Percentiles rank a stretch among this genome's conserved stretches.
Evolutionary conservation across 1,140 invertebrate genomes (phyloP).

Genomic region (Asobara japonica): DNA sequence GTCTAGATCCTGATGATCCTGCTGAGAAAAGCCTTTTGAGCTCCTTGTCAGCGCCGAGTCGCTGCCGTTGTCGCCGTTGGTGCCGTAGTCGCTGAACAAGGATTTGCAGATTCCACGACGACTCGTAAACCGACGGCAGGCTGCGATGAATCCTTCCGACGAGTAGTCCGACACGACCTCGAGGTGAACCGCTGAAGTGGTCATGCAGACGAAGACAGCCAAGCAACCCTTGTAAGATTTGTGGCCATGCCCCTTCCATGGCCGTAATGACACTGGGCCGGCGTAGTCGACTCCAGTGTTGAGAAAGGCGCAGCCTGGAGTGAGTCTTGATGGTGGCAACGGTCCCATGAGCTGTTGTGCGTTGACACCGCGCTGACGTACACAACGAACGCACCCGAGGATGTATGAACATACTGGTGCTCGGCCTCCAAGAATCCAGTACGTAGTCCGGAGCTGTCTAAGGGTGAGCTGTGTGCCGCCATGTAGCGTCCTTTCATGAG

Average conservation of each 20-base stretch:
- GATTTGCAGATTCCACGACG: conserved; percentile 20
- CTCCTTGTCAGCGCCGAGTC: conserved; percentile 26
- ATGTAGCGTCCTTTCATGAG: conserved; percentile 48
- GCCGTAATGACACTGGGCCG: conserved; percentile 49
- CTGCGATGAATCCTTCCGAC: conserved; percentile 14
- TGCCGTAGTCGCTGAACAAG: conserved; percentile 39
- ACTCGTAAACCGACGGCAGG: conserved; percentile 32
- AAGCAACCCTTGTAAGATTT: conserved; percentile 27
- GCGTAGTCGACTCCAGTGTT: conserved; percentile 50
- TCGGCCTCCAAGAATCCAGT: conserved; percentile 42
- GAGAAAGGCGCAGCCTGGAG: conserved; percentile 44
- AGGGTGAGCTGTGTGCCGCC: conserved; percentile 44
- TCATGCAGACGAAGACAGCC: conserved; percentile 17
- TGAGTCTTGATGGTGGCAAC: conserved; percentile 47
- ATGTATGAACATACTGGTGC: conserved; percentile 26
- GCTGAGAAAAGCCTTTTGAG: conserved; percentile 21
- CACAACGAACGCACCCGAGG: conserved; percentile 38
- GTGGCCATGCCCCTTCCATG: conserved; percentile 34
- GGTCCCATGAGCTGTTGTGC: conserved; percentile 49
- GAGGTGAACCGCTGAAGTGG: conserved; percentile 2
- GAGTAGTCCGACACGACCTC: conserved; percentile 13
- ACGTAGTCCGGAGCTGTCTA: conserved; percentile 38
- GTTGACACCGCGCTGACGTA: neutral
- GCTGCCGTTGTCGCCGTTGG: too few species aligned
- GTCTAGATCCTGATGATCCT: neutral